These are phyloP conservation scores for Sphenodon punctatus DNA, from an alignment of 2,797 vertebrate genomes.

Conservation along the genomic window DNA sequence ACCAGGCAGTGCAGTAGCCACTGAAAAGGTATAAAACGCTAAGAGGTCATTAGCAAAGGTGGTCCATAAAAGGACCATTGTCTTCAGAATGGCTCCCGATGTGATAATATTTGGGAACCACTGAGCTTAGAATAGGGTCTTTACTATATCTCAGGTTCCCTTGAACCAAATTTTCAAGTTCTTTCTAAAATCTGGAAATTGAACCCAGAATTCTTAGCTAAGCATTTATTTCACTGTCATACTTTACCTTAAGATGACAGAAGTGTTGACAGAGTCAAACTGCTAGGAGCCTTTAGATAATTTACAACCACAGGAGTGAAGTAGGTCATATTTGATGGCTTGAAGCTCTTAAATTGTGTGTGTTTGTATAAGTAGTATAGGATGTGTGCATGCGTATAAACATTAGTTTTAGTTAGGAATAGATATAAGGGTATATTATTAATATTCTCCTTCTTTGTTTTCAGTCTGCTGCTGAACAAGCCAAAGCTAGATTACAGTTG, in stretches of 20 bases:
- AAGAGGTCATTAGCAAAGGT: background rate
- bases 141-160: background rate
- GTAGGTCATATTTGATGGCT: background rate
- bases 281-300: no score
- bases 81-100: background rate
- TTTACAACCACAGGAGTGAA: rapidly evolving
- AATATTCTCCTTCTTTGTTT: conserved; percentile 64
- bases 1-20: rapidly evolving
- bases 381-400: background rate
- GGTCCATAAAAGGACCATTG: background rate
- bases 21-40: background rate
- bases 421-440: no score
- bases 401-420: background rate
- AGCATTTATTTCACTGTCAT: rapidly evolving
- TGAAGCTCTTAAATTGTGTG: background rate
- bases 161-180: background rate
- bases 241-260: rapidly evolving
- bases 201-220: background rate
- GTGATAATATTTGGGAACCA: no score
- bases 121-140: no score
- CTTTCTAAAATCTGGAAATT: rapidly evolving
- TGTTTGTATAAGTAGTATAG: background rate
- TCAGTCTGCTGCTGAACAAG: conserved; percentile 93
- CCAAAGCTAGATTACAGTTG: conserved; percentile 92
- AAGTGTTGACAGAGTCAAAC: background rate